Evolutionary conservation across 2,113 vertebrate species (phyloP), one percentile per base, ranked within the genome.

Genomic region (Oriolus oriolus): DNA sequence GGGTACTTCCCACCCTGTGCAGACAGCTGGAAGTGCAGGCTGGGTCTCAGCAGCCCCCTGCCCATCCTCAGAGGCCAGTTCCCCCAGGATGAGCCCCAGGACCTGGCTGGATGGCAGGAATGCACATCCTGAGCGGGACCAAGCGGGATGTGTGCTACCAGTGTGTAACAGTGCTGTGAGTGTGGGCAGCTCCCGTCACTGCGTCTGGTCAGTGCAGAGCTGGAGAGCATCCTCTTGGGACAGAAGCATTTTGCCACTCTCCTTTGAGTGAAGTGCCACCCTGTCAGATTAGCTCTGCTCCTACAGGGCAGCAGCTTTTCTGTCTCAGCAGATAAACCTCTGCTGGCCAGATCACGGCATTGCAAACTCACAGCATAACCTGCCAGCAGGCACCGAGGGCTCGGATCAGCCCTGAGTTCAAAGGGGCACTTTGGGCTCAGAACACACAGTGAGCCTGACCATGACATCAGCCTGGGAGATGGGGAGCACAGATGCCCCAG

Each of bases 131-230:
- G 30, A 74, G 73, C 2, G 0, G 37, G 41, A 44, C 31, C 47
- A n/a, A 76, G 49, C 0, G 0, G 35, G 44, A 37, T 1, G 0
- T 1, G 31, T 33, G 54, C 39, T 20, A 17, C 41, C 44, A 7
- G 33, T 1, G 7, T 1, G 3, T 8, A 5, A n/a, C 2, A 8
- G 20, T 3, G 56, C 73, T 54, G 83, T 71, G 22, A 33, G 81
- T 2, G 0, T 1, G 20, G 35, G 27, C 66, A 28, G 57, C 69
- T 64, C 49, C 78, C 44, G 19, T 5, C 90, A 26, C 81, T 7
- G 0, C 69, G 16, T 18, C 70, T 57, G 24, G n/a, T 6, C 52
- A 31, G 56, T 1, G 2, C 66, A 42, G 53, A 52, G 50, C 47
- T 61, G 1, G 1, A 53, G 33, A 59, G 33, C 56, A 8, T 54